These are phyloP conservation scores for Holacanthella duospinosa DNA, from an alignment of 2,888 invertebrate species.

Conservation along the genomic window DNA sequence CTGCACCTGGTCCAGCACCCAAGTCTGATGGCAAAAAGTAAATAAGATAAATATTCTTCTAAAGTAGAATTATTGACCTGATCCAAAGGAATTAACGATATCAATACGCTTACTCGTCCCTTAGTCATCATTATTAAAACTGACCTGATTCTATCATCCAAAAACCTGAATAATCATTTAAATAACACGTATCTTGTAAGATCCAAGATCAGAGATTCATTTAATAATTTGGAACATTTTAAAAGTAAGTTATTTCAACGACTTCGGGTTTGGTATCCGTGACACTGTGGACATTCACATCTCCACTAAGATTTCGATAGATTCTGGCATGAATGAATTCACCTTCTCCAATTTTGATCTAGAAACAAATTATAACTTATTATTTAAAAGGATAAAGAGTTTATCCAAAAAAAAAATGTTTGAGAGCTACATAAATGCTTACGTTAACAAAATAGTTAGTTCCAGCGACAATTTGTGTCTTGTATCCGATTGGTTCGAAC, in stretches of 20 bases:
- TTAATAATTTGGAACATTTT: no score
- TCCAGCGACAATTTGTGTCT: slow-evolving; percentile 43
- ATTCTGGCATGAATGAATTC: slow-evolving; percentile 41
- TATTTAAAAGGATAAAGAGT: no score
- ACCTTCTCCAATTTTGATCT: slow-evolving; percentile 28
- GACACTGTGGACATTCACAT: slow-evolving; percentile 36
- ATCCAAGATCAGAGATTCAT: no score
- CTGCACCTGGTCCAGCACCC: neutral
- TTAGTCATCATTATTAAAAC: no score
- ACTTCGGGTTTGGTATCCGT: slow-evolving; percentile 38
- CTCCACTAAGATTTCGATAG: slow-evolving; percentile 40
- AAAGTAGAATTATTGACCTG: no score
- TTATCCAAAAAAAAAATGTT: neutral
- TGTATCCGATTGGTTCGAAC: slow-evolving; percentile 38
- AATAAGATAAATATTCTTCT: neutral
- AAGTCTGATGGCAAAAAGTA: neutral
- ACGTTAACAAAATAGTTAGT: slow-evolving; percentile 43
- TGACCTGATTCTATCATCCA: no score
- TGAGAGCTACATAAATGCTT: neutral
- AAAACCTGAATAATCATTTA: no score
- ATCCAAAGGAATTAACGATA: no score
- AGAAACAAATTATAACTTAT: neutral
- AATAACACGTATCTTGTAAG: no score
- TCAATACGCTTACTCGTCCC: no score
- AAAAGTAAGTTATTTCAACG: no score